Base-by-base conservation (phyloP, 2,888 invertebrate species). In the Aelia acuminata region DNA sequence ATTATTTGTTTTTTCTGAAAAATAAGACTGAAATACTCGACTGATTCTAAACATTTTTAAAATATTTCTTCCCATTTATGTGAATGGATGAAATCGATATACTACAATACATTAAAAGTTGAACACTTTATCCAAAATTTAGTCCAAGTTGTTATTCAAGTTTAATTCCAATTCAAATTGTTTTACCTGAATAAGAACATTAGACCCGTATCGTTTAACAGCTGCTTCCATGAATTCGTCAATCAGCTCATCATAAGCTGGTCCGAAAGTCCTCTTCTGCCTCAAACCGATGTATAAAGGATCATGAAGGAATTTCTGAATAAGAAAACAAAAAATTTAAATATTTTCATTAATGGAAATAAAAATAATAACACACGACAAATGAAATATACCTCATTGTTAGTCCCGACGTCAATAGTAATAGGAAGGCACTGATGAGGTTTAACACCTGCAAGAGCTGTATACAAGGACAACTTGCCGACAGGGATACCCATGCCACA, bases 401-500 rank as follows among this genome's bases (percentile, higher is more conserved):
- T 96, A 84, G 98, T 98, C 43, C 98, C 98, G 13, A 98, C 98
- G 93, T 99, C 99, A 90, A 99, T 94, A 35, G 96, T 95, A 91
- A 99, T 96, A 1, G 99, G 99, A 89, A 99, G 93, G 92, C 98
- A 98, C 92, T 98, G 97, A 92, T 97, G 96, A 0, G 99, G 99
- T 91, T 97, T 96, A 91, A 70, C 35, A 18, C 63, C 63, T 39
- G 98, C 99, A 90, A 99, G 93, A 0, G 98, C 99, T 0, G 99
- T 99, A 93, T 99, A 99, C 63, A 99, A 94, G 0, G 99, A 96
- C 90, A 99, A 94, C 93, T 99, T 99, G 39, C 99, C 99, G 18
- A 99, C 98, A 0, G 99, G 99, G 91, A 99, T 99, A 89, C 99
- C 99, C 98, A 98, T 98, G 43, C 99, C 99, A 91, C 97, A 97